Conservation (phyloP, 2,113 vertebrate genomes). For the Limanda limanda region DNA sequence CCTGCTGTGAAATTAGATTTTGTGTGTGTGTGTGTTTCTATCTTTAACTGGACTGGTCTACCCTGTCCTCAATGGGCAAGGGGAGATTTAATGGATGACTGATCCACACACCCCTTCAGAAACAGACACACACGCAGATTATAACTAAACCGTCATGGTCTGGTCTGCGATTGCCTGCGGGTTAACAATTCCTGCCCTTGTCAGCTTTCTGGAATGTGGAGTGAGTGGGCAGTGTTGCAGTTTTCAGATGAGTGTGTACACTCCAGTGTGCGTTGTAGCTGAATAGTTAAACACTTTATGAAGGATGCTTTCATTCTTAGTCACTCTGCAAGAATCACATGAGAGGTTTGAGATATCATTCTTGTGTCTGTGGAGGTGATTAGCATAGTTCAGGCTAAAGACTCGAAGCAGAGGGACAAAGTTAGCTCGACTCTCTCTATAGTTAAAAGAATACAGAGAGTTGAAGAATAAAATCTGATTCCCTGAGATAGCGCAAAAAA, state of each 20-base stretch:
- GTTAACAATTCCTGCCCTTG: slow-evolving; percentile 18
- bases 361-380: not conserved
- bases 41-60: slow-evolving; percentile 1
- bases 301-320: no score
- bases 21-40: slow-evolving; percentile 5
- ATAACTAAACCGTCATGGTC: slow-evolving; percentile 23
- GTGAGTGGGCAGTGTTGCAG: not conserved
- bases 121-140: slow-evolving; percentile 14
- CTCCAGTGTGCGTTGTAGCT: no score
- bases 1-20: slow-evolving; percentile 61
- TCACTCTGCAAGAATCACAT: no score
- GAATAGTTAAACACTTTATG: no score
- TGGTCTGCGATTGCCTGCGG: not conserved
- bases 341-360: not conserved
- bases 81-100: slow-evolving; percentile 42
- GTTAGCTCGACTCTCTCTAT: no score
- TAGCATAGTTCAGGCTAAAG: no score
- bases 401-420: no score
- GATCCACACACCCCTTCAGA: slow-evolving; percentile 22
- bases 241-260: slow-evolving; percentile 9
- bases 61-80: not conserved
- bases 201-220: slow-evolving; percentile 15
- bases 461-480: no score
- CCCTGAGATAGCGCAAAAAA: no score
- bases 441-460: no score